phyloP scores from a whole-genome alignment of 2,888 invertebrate species.

The Drosophila lutescens region DNA sequence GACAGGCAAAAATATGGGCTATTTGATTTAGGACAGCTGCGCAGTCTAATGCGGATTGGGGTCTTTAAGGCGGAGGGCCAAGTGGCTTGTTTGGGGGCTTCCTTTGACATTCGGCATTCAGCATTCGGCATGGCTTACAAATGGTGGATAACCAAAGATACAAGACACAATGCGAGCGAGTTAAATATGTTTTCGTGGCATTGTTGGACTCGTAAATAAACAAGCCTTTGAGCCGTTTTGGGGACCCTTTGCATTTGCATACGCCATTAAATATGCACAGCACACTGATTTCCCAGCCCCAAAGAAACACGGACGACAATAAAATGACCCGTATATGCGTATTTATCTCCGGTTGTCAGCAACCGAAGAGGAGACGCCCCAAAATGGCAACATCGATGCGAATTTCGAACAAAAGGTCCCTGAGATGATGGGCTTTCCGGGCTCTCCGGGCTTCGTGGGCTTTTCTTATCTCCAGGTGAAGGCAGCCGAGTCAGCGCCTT shows the following conservation, averaged over 20 bases:
- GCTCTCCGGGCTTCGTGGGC: conserved; percentile 28
- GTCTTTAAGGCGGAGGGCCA: conserved; percentile 14
- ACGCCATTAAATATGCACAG: conserved; percentile 76
- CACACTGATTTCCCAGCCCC: conserved; percentile 58
- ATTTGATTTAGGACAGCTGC: conserved; percentile 35
- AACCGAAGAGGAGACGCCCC: conserved; percentile 48
- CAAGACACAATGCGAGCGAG: conserved; percentile 33
- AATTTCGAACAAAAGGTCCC: conserved; percentile 56
- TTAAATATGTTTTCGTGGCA: conserved; percentile 46
- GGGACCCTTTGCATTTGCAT: conserved; percentile 67
- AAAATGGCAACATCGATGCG: conserved; percentile 58
- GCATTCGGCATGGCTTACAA: conserved; percentile 36
- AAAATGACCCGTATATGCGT: conserved; percentile 66
- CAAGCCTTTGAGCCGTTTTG: conserved; percentile 65
- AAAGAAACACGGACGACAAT: conserved; percentile 51
- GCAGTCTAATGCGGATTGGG: conserved; percentile 24
- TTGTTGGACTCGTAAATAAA: conserved; percentile 66
- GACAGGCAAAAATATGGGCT: conserved; percentile 25
- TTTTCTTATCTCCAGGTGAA: conserved; percentile 62
- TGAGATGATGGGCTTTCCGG: conserved; percentile 19
- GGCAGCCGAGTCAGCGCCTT: conserved; percentile 53
- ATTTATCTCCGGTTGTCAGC: conserved; percentile 61
- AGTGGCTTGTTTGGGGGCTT: conserved; percentile 30
- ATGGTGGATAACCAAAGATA: conserved; percentile 37
- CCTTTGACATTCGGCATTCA: conserved; percentile 26